phyloP scores from a whole-genome alignment of 2,797 vertebrate genomes.

The Ctenopoma multispine region DNA sequence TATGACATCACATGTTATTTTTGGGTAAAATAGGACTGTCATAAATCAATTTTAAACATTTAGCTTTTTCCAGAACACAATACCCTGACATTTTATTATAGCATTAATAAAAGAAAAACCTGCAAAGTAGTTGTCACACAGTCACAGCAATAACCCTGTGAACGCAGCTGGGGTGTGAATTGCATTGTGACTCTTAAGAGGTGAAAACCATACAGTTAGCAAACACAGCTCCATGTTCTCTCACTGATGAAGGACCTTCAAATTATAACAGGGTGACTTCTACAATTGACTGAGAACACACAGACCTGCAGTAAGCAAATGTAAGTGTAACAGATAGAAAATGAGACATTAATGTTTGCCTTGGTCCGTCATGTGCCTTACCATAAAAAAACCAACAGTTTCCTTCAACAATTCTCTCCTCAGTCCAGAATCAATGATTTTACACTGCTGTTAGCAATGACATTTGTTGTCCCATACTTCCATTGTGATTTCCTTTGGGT shows the following conservation, averaged over 20 bases:
- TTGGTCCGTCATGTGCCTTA: slow-evolving; percentile 20
- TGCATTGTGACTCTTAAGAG: slow-evolving; percentile 24
- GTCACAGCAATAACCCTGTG: slow-evolving; percentile 1
- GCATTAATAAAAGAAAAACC: not conserved
- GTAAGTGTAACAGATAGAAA: not conserved
- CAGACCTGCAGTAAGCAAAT: not conserved
- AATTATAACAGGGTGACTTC: slow-evolving; percentile 4
- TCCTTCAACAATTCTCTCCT: slow-evolving; percentile 38
- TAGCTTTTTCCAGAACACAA: slow-evolving; percentile 9
- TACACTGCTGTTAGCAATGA: slow-evolving; percentile 70
- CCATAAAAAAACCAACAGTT: slow-evolving; percentile 5
- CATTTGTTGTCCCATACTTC: slow-evolving; percentile 55
- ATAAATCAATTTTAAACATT: not conserved
- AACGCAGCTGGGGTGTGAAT: slow-evolving; percentile 12
- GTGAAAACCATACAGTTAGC: not conserved
- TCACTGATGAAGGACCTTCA: slow-evolving; percentile 16
- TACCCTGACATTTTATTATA: slow-evolving; percentile 14
- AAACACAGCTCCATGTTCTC: slow-evolving; percentile 2
- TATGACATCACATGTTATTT: not conserved
- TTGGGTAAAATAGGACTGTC: not conserved
- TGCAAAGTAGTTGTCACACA: not conserved
- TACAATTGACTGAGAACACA: not conserved
- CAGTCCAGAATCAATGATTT: slow-evolving; percentile 70
- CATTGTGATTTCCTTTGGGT: slow-evolving; percentile 35
- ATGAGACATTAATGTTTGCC: slow-evolving; percentile 10